Conservation (phyloP, 2,113 vertebrate species). For the Python bivittatus region DNA sequence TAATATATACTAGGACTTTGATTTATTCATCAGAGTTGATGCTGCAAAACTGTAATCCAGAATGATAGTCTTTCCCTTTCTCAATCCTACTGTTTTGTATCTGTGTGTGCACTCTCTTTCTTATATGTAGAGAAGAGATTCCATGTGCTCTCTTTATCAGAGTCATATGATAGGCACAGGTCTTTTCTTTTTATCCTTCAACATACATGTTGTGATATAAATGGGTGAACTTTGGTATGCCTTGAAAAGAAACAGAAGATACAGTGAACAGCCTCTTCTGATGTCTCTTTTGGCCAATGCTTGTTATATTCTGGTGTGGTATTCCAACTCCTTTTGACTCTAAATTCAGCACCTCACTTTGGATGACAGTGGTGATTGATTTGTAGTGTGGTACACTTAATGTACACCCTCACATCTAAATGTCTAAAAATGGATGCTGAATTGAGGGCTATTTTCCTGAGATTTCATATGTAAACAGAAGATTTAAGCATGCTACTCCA, state of each 20-base stretch:
- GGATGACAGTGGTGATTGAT: not conserved
- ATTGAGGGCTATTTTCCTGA: not conserved
- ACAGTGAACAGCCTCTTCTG: not conserved
- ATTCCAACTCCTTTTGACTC: not conserved
- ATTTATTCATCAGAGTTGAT: not conserved
- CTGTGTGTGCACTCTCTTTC: not conserved
- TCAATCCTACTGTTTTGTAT: not conserved
- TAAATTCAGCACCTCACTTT: not conserved
- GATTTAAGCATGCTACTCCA: not conserved
- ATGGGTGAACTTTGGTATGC: not conserved
- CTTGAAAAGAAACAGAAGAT: not conserved
- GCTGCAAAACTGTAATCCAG: not conserved
- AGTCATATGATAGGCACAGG: not conserved
- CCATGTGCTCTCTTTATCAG: not conserved
- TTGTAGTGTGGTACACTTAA: not conserved
- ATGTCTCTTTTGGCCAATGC: not conserved
- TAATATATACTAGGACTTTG: not conserved
- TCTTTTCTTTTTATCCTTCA: not conserved
- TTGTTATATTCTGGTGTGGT: not conserved
- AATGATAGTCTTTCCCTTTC: not conserved
- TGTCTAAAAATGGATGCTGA: not conserved
- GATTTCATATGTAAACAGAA: not conserved
- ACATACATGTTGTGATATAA: not conserved
- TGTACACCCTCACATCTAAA: not conserved
- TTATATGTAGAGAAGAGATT: not conserved